Evolutionary conservation across 1,140 invertebrate species (phyloP), one percentile per base, ranked within the genome.

Genomic region (Pentalonia nigronervosa): DNA sequence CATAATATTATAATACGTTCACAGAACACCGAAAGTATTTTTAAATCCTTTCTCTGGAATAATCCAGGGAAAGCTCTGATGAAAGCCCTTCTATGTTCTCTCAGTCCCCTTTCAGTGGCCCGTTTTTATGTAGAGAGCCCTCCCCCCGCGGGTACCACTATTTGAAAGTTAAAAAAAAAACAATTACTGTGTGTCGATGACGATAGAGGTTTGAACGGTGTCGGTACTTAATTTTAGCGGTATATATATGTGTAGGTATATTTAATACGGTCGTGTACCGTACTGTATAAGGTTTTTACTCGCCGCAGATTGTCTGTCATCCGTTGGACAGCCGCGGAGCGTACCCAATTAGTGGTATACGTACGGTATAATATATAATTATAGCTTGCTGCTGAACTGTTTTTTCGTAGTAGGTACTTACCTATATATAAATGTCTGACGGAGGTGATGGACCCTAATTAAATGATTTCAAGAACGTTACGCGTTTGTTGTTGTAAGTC

Each of bases 401-500:
- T 76, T 76, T 76, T 53, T 76, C 60, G 14, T n/a, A 67, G 4
- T n/a, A 1, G 6, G 0, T 67, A n/a, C n/a, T 25, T n/a, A 41
- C 41, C 41, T 41, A 41, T 41, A 4, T 67, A 30, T 67, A 67
- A n/a, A 67, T n/a, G 17, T n/a, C 60, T 50, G 17, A 50, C 45
- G 30, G 30, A 88, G 30, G 45, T 47, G 47, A 30, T 47, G 21
- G 36, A 11, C 8, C 23, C 25, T 88, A 88, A 88, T 88, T 88
- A 88, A 88, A 88, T 8, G 25, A n/a, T 88, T 88, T 88, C 86
- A 14, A n/a, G 86, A n/a, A 87, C 84, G 84, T 87, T 48, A 48
- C 84, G 25, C 84, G 84, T 88, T 48, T n/a, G 47, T n/a, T n/a
- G 47, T n/a, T 88, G 50, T 50, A 48, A 67, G 60, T 67, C 30